Conservation (phyloP, 2,888 invertebrate genomes). For the Drosophila testacea region DNA sequence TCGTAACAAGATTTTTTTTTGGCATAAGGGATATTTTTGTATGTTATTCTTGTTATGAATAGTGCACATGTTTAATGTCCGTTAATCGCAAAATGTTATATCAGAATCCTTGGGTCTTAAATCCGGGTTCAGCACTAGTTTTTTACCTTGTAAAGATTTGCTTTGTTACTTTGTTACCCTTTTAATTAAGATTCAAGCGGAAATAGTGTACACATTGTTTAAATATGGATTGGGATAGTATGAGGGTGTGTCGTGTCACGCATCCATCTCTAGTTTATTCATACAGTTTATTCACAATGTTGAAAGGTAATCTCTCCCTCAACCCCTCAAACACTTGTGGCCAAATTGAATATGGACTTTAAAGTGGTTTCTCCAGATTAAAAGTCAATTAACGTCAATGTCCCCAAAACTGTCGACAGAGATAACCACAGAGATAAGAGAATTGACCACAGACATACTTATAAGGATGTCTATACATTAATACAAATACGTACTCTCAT, state of each 20-base stretch:
- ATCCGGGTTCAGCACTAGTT: no score
- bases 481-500: background rate
- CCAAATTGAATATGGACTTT: constrained; percentile 22
- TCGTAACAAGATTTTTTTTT: background rate
- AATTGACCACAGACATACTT: background rate
- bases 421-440: constrained; percentile 29
- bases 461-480: background rate
- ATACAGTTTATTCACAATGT: background rate
- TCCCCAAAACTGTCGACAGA: constrained; percentile 5
- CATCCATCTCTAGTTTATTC: constrained; percentile 4
- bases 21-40: background rate
- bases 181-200: background rate
- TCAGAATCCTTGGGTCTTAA: no score
- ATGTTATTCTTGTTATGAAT: no score
- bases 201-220: background rate
- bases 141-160: no score
- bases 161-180: no score
- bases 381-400: constrained; percentile 51
- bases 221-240: no score
- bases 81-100: no score
- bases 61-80: no score
- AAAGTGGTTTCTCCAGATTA: constrained; percentile 46
- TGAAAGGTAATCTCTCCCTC: background rate
- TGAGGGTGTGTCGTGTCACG: constrained; percentile 6
- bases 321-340: constrained; percentile 10